Conservation (phyloP, 1,140 invertebrate species). For the Gryllus bimaculatus region DNA sequence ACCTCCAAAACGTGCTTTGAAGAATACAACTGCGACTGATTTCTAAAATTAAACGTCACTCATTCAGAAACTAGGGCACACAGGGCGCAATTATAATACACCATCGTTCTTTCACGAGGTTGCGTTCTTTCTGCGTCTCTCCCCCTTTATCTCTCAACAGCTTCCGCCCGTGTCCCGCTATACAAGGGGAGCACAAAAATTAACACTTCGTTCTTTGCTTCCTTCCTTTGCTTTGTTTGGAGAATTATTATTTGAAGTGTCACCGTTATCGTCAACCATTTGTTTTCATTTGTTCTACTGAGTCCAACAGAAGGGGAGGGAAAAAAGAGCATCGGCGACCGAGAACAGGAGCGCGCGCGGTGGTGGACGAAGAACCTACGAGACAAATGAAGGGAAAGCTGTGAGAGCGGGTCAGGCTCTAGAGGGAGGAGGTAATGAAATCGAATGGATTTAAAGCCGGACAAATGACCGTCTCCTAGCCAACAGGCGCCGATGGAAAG, state of each 20-base stretch:
- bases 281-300: background rate
- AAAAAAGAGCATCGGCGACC: background rate
- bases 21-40: no score
- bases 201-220: background rate
- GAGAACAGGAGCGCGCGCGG: background rate
- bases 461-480: background rate
- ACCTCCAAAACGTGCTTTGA: no score
- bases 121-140: background rate
- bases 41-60: no score
- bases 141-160: background rate
- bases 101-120: background rate
- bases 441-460: background rate
- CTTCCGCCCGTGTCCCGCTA: background rate
- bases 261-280: background rate
- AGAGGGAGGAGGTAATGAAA: background rate
- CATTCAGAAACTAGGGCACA: no score
- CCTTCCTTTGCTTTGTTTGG: background rate
- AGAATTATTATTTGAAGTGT: conserved; percentile 1
- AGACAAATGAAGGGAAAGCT: background rate
- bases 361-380: background rate
- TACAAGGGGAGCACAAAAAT: background rate
- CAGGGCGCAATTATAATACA: no score
- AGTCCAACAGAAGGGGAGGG: background rate
- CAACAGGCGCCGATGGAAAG: background rate
- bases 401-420: background rate